Evolutionary conservation across 1,140 invertebrate genomes (phyloP).

Genomic region (Meloidogyne chitwoodi): DNA sequence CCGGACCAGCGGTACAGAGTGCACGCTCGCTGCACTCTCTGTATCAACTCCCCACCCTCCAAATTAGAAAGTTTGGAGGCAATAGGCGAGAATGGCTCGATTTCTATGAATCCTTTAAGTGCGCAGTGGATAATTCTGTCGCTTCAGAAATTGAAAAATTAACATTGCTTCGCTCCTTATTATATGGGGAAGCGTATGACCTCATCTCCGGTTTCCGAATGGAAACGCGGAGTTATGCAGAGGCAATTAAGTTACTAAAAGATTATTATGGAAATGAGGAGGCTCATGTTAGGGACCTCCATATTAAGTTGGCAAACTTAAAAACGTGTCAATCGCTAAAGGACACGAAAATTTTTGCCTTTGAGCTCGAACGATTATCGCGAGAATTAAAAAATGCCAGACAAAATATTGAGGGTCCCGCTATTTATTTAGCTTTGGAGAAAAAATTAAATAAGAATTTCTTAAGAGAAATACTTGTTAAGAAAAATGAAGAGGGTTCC

Average conservation of each 20-base stretch:
- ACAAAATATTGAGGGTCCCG: not conserved
- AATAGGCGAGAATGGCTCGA: not conserved
- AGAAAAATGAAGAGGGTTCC: not conserved
- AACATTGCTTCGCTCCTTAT: not conserved
- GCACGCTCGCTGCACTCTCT: not conserved
- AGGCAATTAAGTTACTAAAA: no score
- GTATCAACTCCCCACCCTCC: not conserved
- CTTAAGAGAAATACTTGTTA: not conserved
- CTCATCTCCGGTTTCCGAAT: not conserved
- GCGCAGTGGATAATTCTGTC: not conserved
- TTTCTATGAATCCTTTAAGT: constrained; percentile 7
- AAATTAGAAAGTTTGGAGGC: no score
- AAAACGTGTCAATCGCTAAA: not conserved
- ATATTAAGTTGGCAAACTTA: constrained; percentile 1
- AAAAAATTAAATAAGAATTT: not conserved
- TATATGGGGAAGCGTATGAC: not conserved
- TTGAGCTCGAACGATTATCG: no score
- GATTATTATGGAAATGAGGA: not conserved
- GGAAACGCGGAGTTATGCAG: no score
- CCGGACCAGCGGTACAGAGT: not conserved
- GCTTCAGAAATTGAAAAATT: not conserved
- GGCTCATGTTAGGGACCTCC: not conserved
- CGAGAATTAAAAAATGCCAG: not conserved
- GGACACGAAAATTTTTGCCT: constrained; percentile 4
- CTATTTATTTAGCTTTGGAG: not conserved